Conservation (phyloP, 2,113 vertebrate genomes). For the Pipra filicauda region DNA sequence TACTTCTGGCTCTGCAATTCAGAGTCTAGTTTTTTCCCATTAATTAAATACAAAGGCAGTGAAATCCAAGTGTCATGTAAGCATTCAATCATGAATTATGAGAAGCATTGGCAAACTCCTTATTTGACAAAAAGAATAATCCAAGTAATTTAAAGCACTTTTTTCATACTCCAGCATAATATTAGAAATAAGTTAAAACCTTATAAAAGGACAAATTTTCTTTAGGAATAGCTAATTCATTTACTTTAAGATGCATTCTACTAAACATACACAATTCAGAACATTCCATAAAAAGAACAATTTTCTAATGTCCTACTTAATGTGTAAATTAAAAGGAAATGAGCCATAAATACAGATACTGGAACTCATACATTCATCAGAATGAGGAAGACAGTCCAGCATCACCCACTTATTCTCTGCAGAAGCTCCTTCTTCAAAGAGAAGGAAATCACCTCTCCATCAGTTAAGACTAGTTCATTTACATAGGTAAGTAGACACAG, state of each 20-base stretch:
- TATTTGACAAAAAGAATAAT: neutral
- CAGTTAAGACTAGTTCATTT: neutral
- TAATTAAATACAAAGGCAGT: neutral
- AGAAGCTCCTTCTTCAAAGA: neutral
- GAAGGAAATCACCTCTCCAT: neutral
- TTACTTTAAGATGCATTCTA: neutral
- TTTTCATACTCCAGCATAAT: neutral
- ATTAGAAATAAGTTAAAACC: neutral
- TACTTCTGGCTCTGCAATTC: neutral
- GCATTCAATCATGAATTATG: neutral
- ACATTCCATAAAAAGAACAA: neutral
- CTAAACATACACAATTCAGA: neutral
- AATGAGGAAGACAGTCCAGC: neutral
- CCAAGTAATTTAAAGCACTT: neutral
- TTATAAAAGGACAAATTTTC: neutral
- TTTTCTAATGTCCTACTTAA: neutral
- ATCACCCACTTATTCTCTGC: neutral
- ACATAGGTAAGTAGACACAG: neutral
- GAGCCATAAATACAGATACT: neutral
- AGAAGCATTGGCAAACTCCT: neutral
- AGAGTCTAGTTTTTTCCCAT: neutral
- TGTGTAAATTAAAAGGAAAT: neutral
- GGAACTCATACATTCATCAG: neutral
- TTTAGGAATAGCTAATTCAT: neutral
- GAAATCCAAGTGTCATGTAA: neutral